Evolutionary conservation across 2,888 invertebrate species (phyloP).

Genomic region (Leptodirus hochenwartii): DNA sequence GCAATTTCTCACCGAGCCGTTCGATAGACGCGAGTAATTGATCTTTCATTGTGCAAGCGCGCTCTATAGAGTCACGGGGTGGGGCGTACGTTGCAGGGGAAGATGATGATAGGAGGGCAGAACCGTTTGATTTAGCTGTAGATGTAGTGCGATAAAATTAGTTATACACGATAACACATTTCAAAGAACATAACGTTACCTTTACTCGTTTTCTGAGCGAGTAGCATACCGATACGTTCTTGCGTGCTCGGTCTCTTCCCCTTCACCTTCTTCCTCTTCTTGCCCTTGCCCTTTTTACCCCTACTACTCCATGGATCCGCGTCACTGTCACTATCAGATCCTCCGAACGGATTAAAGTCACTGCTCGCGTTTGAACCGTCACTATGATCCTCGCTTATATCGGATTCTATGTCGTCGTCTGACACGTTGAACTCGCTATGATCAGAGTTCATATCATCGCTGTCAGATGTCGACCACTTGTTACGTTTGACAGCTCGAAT

Average conservation of each 20-base stretch:
- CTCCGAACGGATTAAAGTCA: constrained; percentile 87
- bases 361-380: constrained; percentile 46
- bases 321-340: constrained; percentile 64
- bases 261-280: constrained; percentile 21
- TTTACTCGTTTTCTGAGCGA: constrained; percentile 30
- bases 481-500: constrained; percentile 38
- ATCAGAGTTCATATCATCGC: constrained; percentile 39
- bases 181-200: constrained; percentile 12
- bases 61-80: constrained; percentile 69
- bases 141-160: neutral
- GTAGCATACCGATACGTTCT: constrained; percentile 59
- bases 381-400: constrained; percentile 31
- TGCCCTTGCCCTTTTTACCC: constrained; percentile 20
- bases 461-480: constrained; percentile 44
- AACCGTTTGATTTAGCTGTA: constrained; percentile 5
- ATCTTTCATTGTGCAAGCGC: constrained; percentile 85
- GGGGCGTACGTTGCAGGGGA: constrained; percentile 38
- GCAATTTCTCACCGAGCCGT: constrained; percentile 66
- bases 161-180: neutral
- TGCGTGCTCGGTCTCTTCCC: constrained; percentile 36
- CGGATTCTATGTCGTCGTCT: constrained; percentile 24
- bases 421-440: constrained; percentile 35
- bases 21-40: constrained; percentile 76
- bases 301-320: constrained; percentile 37
- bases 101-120: neutral